Evolutionary conservation across 2,113 vertebrate genomes (phyloP).

Genomic region (Cathartes aura): DNA sequence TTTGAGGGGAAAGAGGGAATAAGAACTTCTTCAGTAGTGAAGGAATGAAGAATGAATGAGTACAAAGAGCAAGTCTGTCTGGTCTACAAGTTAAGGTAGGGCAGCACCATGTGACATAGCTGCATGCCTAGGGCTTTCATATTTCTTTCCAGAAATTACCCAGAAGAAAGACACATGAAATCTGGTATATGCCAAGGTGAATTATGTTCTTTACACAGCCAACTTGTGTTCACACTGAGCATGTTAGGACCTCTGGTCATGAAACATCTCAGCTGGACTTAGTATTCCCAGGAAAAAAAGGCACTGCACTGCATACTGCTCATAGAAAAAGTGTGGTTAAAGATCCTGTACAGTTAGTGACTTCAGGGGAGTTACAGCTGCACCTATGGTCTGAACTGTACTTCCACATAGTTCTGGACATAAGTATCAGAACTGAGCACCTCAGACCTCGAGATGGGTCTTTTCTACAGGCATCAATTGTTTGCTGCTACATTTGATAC

Average conservation of each 20-base stretch:
- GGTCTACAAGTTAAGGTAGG: background rate
- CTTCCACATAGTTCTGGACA: background rate
- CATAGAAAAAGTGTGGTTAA: background rate
- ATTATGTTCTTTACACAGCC: background rate
- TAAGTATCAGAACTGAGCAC: background rate
- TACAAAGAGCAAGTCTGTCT: background rate
- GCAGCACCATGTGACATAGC: background rate
- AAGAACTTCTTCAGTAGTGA: background rate
- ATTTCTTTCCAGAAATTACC: background rate
- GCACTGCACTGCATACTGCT: background rate
- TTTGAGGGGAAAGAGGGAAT: background rate
- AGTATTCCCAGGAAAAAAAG: background rate
- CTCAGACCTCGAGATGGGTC: background rate
- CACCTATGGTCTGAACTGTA: background rate
- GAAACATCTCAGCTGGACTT: background rate
- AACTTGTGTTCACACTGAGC: background rate
- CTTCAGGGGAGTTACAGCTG: background rate
- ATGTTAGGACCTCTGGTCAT: background rate
- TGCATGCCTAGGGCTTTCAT: background rate
- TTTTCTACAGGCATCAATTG: background rate
- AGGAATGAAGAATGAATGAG: background rate
- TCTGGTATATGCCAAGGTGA: background rate
- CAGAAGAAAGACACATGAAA: background rate
- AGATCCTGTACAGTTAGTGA: background rate
- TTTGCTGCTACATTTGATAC: background rate